These are phyloP conservation scores for Lycophotia porphyrea DNA, from an alignment of 2,888 invertebrate species.

Conservation along the genomic window DNA sequence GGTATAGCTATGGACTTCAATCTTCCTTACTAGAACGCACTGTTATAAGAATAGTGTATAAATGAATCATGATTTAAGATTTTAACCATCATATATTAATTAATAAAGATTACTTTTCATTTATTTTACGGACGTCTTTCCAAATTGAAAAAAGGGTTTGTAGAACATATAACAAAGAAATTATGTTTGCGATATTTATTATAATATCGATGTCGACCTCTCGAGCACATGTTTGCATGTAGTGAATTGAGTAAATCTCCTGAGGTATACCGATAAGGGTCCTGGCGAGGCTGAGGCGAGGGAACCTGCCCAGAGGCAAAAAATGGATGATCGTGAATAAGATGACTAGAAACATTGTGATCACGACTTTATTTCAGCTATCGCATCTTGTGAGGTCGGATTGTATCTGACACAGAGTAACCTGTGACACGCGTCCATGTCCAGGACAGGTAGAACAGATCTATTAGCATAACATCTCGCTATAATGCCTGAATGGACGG, in stretches of 20 bases:
- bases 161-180: conserved; percentile 69
- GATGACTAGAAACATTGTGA: conserved; percentile 65
- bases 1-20: neutral
- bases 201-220: neutral
- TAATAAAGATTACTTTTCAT: too few species aligned
- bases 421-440: conserved; percentile 70
- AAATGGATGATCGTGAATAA: conserved; percentile 62
- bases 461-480: conserved; percentile 40
- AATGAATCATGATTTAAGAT: neutral
- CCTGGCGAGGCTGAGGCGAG: conserved; percentile 72
- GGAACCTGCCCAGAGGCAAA: conserved; percentile 58
- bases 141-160: conserved; percentile 74
- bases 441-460: conserved; percentile 68
- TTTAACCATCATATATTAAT: neutral
- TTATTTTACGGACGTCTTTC: conserved; percentile 70
- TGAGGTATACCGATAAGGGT: conserved; percentile 74
- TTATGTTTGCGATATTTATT: neutral
- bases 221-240: conserved; percentile 53
- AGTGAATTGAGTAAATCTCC: conserved; percentile 71
- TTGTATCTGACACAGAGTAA: conserved; percentile 68
- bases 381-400: conserved; percentile 61
- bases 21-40: neutral
- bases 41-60: neutral
- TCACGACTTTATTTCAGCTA: conserved; percentile 54
- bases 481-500: too few species aligned